Conservation (phyloP, 2,888 invertebrate species). For the Anagyrus pseudococci region DNA sequence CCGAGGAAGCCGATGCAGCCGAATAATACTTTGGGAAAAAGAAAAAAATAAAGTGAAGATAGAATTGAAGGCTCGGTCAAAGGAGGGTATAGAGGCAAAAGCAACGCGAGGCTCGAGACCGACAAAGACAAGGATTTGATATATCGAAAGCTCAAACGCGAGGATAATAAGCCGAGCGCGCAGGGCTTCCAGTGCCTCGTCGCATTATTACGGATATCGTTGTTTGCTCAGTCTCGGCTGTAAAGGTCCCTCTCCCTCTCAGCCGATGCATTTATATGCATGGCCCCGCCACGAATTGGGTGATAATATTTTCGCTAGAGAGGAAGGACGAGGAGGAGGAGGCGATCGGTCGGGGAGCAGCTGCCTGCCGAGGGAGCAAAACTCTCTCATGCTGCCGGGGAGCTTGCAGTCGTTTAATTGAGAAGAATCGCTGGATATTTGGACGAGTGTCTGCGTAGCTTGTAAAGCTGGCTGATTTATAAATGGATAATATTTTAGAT, state of each 20-base stretch:
- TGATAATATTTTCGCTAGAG: conserved; percentile 56
- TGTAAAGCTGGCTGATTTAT: too few species aligned
- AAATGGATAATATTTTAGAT: too few species aligned
- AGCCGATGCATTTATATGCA: conserved; percentile 50
- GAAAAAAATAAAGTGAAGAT: too few species aligned
- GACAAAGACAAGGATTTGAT: not conserved
- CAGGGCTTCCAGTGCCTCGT: conserved; percentile 43
- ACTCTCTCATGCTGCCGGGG: not conserved
- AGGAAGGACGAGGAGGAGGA: not conserved
- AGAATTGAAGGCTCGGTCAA: too few species aligned
- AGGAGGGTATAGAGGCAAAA: too few species aligned
- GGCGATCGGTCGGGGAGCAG: not conserved
- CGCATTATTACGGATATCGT: conserved; percentile 57
- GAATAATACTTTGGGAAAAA: too few species aligned
- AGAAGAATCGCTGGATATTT: too few species aligned
- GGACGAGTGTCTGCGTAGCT: too few species aligned
- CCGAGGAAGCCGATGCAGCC: too few species aligned
- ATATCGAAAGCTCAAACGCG: not conserved
- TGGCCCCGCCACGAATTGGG: conserved; percentile 49
- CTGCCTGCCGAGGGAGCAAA: not conserved
- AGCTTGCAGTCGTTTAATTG: too few species aligned
- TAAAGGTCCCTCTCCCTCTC: conserved; percentile 6
- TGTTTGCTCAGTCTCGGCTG: conserved; percentile 57
- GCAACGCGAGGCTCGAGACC: not conserved
- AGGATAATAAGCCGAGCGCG: conserved; percentile 41